Evolutionary conservation across 92 coral and sea anemone genomes (phyloP).

Genomic region (Epizoanthus scotinus): DNA sequence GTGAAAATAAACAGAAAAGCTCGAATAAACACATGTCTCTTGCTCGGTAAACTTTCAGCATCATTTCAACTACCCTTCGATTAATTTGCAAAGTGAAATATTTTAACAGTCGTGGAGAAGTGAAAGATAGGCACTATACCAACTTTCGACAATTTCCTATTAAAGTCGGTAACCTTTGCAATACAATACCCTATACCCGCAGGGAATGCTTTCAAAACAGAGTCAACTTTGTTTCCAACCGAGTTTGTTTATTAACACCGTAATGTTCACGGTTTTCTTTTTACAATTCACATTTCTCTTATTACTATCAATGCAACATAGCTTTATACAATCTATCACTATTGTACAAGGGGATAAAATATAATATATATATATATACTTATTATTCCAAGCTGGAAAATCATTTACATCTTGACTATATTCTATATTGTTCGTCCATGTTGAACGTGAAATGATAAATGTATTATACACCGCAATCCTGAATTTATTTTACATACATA

Average conservation of each 20-base stretch:
- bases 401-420: conserved; percentile 66
- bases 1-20: conserved; percentile 50
- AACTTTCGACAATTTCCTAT: conserved; percentile 12
- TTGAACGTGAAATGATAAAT: conserved; percentile 47
- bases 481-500: conserved; percentile 55
- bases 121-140: neutral
- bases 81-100: too few species aligned
- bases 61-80: too few species aligned
- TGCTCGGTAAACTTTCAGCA: too few species aligned
- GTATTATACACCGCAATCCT: conserved; percentile 75
- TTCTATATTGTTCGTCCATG: conserved; percentile 47
- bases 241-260: conserved; percentile 38
- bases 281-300: neutral
- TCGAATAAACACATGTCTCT: neutral
- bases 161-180: conserved; percentile 32
- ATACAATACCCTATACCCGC: conserved; percentile 28
- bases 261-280: neutral
- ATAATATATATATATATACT: conserved; percentile 41
- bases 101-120: neutral
- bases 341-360: conserved; percentile 37
- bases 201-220: conserved; percentile 13
- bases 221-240: conserved; percentile 4
- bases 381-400: conserved; percentile 45
- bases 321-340: conserved; percentile 42
- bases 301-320: conserved; percentile 13